Base-by-base conservation (phyloP, 2,797 vertebrate genomes). In the Spinus pinus region DNA sequence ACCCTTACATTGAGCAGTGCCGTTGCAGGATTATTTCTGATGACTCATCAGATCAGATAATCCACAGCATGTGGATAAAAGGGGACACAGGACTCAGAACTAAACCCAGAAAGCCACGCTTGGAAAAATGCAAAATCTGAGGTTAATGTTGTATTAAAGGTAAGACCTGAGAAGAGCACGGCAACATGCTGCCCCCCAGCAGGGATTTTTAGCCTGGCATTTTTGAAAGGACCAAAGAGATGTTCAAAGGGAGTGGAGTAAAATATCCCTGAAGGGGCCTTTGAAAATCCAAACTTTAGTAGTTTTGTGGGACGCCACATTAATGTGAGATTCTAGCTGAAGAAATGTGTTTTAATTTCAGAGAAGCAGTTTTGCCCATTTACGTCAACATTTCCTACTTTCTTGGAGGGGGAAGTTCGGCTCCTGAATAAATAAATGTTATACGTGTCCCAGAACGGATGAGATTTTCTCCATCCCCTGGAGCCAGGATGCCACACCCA, bases 21-120 rank as follows among this genome's bases (percentile, higher is more conserved):
- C 4, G 0, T 66, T 41, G 84, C 75, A 69, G 85, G 91, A 73
- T 86, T 72, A 64, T 90, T 95, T 86, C 79, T 82, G 72, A 71
- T 95, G 92, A 88, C 58, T 91, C 92, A 66, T 62, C 87, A 89
- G 72, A 92, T 91, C 79, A 86, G 72, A 69, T 87, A 78, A 95
- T 95, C 88, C 44, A 9, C 58, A 69, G 41, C 12, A 25, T 58
- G 62, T 51, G 62, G 60, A 86, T 88, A 56, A 92, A 90, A 86
- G 33, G 49, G 49, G 60, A 57, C 6, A 2, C 46, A 56, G 86
- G 69, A 53, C 33, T 66, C n/a, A 10, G 47, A 70, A 73, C 54
- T 78, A 77, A 89, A 60, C 31, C 30, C 77, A 71, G 71, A 91
- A 79, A 82, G 64, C 44, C 42, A 56, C 0, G 1, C 37, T 35